Percentiles rank a stretch among this genome's conserved stretches.
Conservation (phyloP, 2,888 invertebrate genomes). For the Drosophila sordidapex region DNA sequence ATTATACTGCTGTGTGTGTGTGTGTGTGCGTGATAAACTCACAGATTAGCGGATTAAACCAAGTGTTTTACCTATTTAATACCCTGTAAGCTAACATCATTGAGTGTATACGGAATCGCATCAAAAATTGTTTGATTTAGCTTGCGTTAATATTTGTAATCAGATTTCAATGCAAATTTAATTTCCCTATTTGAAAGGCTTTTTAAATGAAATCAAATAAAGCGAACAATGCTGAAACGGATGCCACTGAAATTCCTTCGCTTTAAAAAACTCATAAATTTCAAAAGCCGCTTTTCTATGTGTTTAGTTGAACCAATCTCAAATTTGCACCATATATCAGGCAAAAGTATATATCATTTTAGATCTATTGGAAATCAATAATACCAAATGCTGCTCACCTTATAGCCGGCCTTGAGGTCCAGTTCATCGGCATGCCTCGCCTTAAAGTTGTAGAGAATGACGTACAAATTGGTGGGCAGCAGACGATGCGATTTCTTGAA, state of each 20-base stretch:
- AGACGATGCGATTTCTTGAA: conserved; percentile 92
- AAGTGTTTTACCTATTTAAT: conserved; percentile 60
- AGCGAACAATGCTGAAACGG: background rate
- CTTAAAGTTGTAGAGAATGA: conserved; percentile 97
- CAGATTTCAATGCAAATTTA: background rate
- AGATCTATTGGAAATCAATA: background rate
- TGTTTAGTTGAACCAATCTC: background rate
- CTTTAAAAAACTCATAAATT: too few relatives aligned
- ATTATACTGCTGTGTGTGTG: conserved; percentile 20
- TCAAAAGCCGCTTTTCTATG: background rate
- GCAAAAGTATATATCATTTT: background rate
- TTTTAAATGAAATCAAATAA: background rate
- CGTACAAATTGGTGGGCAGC: conserved; percentile 95
- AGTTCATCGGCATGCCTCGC: conserved; percentile 97
- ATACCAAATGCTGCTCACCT: conserved; percentile 78
- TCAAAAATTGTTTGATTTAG: background rate
- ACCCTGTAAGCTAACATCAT: background rate
- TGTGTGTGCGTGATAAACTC: conserved; percentile 44
- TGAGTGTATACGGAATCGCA: background rate
- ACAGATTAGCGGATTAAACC: conserved; percentile 71
- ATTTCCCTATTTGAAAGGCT: background rate
- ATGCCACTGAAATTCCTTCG: background rate
- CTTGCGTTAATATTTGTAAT: too few relatives aligned
- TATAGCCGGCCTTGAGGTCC: conserved; percentile 96
- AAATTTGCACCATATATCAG: background rate